phyloP scores from a whole-genome alignment of 1,140 invertebrate genomes.

The Hylaeus volcanicus region DNA sequence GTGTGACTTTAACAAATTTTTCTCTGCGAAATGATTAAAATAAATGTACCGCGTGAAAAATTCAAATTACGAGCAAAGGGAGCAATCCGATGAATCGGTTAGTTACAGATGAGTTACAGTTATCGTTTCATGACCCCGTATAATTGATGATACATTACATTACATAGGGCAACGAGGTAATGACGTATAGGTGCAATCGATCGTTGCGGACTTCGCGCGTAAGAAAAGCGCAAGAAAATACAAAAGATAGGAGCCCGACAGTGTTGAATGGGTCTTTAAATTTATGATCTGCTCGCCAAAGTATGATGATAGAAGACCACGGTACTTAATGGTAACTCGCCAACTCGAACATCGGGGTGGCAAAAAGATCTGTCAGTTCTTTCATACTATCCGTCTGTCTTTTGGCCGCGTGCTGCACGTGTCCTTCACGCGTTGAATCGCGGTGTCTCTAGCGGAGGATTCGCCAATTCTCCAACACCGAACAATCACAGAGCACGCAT shows the following conservation, averaged over 20 bases:
- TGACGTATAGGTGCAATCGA: not conserved
- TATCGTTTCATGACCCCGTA: not conserved
- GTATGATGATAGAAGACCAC: constrained; percentile 52
- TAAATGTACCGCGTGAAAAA: too few species aligned
- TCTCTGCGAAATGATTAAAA: too few species aligned
- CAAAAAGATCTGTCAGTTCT: constrained; percentile 35
- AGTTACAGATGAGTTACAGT: too few species aligned
- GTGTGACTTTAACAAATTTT: too few species aligned
- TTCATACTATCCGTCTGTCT: constrained; percentile 20
- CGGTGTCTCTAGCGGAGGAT: constrained; percentile 1
- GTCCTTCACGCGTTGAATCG: not conserved
- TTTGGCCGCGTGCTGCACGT: constrained; percentile 5
- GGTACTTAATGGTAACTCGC: constrained; percentile 45
- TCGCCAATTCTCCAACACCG: constrained; percentile 28
- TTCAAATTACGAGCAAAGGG: too few species aligned
- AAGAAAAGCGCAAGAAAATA: constrained; percentile 4
- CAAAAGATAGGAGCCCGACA: constrained; percentile 10
- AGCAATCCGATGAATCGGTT: too few species aligned
- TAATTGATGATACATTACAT: not conserved
- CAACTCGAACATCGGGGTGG: constrained; percentile 32
- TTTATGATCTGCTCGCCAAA: constrained; percentile 59
- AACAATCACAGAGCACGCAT: constrained; percentile 36
- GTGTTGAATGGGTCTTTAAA: constrained; percentile 53
- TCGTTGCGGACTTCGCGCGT: not conserved
- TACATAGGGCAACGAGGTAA: not conserved